phyloP scores from a whole-genome alignment of 2,113 vertebrate genomes.

The Naja naja region DNA sequence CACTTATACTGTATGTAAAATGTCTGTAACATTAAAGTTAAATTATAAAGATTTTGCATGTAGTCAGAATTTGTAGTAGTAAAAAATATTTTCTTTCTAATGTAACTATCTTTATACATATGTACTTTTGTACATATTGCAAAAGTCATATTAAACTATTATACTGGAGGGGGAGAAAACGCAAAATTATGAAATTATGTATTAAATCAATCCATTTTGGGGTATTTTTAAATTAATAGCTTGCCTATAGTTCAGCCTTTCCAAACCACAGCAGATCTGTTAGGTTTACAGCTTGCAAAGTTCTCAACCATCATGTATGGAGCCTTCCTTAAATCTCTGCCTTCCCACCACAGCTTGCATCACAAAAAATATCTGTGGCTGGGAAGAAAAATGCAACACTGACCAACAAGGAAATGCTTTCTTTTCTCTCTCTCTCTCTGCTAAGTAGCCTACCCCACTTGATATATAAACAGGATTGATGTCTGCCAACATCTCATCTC shows the following conservation, averaged over 20 bases:
- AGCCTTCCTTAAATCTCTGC: background rate
- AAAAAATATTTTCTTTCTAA: background rate
- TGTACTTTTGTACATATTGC: background rate
- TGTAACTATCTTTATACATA: background rate
- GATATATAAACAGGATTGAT: background rate
- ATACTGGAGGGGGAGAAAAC: background rate
- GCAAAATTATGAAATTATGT: background rate
- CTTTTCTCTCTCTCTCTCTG: background rate
- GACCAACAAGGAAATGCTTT: background rate
- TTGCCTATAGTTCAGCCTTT: background rate
- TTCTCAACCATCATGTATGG: background rate
- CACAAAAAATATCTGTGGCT: background rate
- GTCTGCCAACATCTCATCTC: background rate
- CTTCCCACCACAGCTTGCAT: background rate
- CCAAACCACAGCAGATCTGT: background rate
- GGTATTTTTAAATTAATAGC: background rate
- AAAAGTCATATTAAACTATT: constrained; percentile 10
- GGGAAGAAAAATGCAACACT: background rate
- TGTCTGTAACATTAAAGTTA: constrained; percentile 35
- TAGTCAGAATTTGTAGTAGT: background rate
- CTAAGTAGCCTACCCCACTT: background rate
- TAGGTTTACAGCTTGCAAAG: background rate
- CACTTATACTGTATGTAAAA: background rate
- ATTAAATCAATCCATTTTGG: background rate
- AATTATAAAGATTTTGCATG: constrained; percentile 1